A percentile compares a stretch with the other conserved stretches of the same genome.
Evolutionary conservation across 2,888 invertebrate genomes (phyloP).

Genomic region (Apeira syringaria): DNA sequence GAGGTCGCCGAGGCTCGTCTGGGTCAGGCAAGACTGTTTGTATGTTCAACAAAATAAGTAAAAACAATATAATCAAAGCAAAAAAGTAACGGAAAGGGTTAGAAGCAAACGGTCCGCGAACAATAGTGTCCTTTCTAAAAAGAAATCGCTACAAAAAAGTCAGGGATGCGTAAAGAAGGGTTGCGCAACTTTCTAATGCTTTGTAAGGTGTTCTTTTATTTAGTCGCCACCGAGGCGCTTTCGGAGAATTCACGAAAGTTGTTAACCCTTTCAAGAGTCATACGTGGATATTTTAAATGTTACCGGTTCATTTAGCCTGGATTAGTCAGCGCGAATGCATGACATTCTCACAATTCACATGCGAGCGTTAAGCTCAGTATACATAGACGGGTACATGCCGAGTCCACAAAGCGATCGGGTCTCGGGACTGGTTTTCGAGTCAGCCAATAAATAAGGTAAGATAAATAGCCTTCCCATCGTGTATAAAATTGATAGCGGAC

Average conservation of each 20-base stretch:
- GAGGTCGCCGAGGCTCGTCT: constrained; percentile 19
- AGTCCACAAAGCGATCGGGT: constrained; percentile 61
- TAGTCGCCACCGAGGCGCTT: constrained; percentile 46
- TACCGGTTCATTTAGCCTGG: constrained; percentile 53
- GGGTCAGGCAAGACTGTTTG: constrained; percentile 33
- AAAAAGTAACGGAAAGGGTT: constrained; percentile 79
- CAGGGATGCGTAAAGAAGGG: constrained; percentile 71
- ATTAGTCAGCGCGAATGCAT: constrained; percentile 44
- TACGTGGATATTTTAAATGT: constrained; percentile 41
- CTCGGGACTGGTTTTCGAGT: constrained; percentile 73
- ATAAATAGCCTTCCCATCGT: constrained; percentile 79
- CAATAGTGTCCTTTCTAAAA: constrained; percentile 70
- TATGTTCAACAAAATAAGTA: constrained; percentile 49
- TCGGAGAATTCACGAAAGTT: constrained; percentile 75
- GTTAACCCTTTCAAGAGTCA: constrained; percentile 52
- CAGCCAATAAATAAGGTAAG: constrained; percentile 80
- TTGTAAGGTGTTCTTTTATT: constrained; percentile 72
- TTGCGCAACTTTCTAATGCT: constrained; percentile 82
- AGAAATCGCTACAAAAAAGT: constrained; percentile 64
- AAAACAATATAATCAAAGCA: constrained; percentile 56
- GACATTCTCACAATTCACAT: constrained; percentile 47
- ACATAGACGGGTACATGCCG: constrained; percentile 60
- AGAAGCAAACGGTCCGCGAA: constrained; percentile 63
- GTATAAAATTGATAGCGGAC: constrained; percentile 80
- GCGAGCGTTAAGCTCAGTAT: constrained; percentile 42